phyloP scores from a whole-genome alignment of 2,113 vertebrate species.

The Leptodactylus fuscus region DNA sequence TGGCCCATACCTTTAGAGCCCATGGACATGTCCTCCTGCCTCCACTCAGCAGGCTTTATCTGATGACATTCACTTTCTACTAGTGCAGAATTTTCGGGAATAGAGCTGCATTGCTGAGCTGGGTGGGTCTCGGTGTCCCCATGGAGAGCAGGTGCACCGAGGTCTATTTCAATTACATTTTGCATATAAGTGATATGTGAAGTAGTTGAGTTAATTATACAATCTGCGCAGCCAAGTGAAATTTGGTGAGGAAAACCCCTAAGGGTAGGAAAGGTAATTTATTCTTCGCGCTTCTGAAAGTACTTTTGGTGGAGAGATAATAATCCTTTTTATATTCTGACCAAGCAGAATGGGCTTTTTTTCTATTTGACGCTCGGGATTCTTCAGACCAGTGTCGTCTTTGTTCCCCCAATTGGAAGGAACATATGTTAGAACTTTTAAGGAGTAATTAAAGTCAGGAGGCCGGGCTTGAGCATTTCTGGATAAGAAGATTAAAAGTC shows the following conservation, averaged over 20 bases:
- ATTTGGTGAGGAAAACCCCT: conserved; percentile 45
- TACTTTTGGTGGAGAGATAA: conserved; percentile 52
- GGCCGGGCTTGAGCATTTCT: conserved; percentile 4
- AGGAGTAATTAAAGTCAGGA: conserved; percentile 48
- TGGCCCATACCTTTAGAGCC: too few species aligned
- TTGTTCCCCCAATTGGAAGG: background rate
- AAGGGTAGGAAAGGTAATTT: conserved; percentile 49
- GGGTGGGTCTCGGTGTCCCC: conserved; percentile 13
- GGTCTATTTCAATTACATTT: conserved; percentile 59
- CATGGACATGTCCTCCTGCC: background rate
- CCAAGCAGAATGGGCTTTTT: conserved; percentile 33
- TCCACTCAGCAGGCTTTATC: background rate
- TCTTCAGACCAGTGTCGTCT: conserved; percentile 19
- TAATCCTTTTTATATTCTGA: conserved; percentile 48
- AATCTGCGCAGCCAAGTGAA: conserved; percentile 46
- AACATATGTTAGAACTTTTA: conserved; percentile 41
- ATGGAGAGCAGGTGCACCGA: conserved; percentile 28
- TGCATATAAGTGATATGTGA: conserved; percentile 57
- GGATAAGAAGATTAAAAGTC: conserved; percentile 39
- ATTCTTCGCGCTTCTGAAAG: conserved; percentile 41
- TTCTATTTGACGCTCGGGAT: background rate
- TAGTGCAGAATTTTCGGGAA: background rate
- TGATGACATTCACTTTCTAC: background rate
- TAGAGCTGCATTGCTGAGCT: background rate
- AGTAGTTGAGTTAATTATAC: conserved; percentile 54